These are phyloP conservation scores for Malurus elegans DNA, from an alignment of 2,113 vertebrate species.

Conservation along the genomic window DNA sequence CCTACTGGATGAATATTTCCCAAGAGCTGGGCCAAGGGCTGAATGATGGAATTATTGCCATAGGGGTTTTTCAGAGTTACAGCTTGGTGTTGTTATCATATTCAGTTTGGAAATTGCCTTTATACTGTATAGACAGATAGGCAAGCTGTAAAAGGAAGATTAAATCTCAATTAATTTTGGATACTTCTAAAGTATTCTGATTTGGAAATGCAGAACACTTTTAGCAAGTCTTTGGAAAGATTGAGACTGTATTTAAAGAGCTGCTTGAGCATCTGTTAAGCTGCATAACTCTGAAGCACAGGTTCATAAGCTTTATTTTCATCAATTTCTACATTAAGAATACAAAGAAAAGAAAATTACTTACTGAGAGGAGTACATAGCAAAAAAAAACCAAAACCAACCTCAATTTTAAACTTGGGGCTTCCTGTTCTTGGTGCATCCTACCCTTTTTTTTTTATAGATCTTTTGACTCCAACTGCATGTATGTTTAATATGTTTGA, in stretches of 20 bases:
- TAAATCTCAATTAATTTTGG: neutral
- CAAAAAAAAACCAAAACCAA: neutral
- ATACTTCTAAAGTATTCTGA: neutral
- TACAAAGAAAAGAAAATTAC: neutral
- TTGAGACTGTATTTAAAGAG: neutral
- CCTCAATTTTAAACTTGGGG: neutral
- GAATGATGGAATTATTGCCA: neutral
- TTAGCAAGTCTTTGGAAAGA: neutral
- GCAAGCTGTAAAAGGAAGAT: neutral
- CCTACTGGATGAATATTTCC: neutral
- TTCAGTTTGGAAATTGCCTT: neutral
- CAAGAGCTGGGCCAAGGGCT: neutral
- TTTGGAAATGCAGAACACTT: neutral
- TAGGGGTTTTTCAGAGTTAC: neutral
- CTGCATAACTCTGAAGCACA: neutral
- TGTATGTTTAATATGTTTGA: neutral
- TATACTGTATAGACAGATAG: neutral
- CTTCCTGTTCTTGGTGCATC: neutral
- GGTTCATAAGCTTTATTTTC: neutral
- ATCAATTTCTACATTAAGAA: neutral
- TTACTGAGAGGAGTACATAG: neutral
- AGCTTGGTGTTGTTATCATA: neutral
- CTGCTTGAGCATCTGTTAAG: neutral
- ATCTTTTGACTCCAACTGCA: neutral
- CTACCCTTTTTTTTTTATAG: neutral